Evolutionary conservation across 2,797 vertebrate genomes (phyloP).

Genomic region (Discoglossus pictus): DNA sequence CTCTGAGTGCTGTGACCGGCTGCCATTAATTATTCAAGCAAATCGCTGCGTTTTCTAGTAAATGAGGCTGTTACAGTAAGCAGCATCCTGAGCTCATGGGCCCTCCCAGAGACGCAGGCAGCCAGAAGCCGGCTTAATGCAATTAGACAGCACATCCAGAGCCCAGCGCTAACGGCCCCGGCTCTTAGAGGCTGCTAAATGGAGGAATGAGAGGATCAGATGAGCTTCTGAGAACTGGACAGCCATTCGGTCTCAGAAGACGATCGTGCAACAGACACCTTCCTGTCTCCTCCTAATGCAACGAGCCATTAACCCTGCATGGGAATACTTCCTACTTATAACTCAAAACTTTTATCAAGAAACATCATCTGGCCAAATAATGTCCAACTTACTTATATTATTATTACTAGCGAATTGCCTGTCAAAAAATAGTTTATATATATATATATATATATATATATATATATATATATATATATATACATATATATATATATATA

Average conservation of each 20-base stretch:
- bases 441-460: too few species aligned
- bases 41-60: slow-evolving; percentile 73
- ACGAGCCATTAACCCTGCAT: neutral
- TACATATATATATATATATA: too few species aligned
- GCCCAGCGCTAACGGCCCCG: slow-evolving; percentile 15
- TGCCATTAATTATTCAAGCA: slow-evolving; percentile 71
- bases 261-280: neutral
- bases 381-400: too few species aligned
- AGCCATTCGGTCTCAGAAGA: slow-evolving; percentile 5
- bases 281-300: slow-evolving; percentile 2
- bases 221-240: slow-evolving; percentile 23
- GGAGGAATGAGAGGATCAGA: slow-evolving; percentile 15
- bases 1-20: slow-evolving; percentile 50
- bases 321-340: too few species aligned
- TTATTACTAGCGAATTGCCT: too few species aligned
- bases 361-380: too few species aligned
- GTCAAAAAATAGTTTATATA: too few species aligned
- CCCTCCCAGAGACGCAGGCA: slow-evolving; percentile 35
- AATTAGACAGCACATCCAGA: slow-evolving; percentile 28
- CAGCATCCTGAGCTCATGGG: slow-evolving; percentile 44
- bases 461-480: too few species aligned
- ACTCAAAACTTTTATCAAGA: too few species aligned
- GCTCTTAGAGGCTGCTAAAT: slow-evolving; percentile 16
- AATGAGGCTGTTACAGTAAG: slow-evolving; percentile 64
- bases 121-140: slow-evolving; percentile 32